Percentiles rank a stretch among this genome's conserved stretches.
These are phyloP conservation scores for Metopolophium dirhodum DNA, from an alignment of 1,140 invertebrate species.

Conservation along the genomic window DNA sequence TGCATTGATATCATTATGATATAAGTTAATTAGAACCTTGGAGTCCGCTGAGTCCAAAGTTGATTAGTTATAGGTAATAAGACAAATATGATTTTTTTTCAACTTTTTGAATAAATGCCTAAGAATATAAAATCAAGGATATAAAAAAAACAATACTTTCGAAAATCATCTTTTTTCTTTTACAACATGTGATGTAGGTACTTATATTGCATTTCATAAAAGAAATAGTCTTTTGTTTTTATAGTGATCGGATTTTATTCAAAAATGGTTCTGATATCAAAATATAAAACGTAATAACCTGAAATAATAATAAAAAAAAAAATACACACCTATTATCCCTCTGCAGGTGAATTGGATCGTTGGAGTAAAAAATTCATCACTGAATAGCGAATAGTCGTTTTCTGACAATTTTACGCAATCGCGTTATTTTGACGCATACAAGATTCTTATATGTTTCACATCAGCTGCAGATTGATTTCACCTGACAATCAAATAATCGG, in stretches of 20 bases:
- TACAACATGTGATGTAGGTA: background rate
- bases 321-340: background rate
- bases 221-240: background rate
- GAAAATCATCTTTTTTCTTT: background rate
- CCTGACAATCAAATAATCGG: background rate
- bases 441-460: background rate
- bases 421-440: background rate
- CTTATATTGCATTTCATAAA: background rate
- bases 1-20: too few species aligned
- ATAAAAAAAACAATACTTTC: background rate
- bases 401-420: background rate
- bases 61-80: background rate
- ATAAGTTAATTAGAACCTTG: background rate
- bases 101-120: background rate
- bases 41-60: background rate
- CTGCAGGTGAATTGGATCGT: background rate
- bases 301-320: conserved; percentile 18
- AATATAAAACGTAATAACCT: background rate
- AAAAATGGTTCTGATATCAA: conserved; percentile 11
- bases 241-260: background rate
- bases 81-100: background rate
- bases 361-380: background rate
- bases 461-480: background rate
- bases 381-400: background rate
- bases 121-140: background rate